Conservation (phyloP, 2,113 vertebrate species). For the Dendrocopos noguchii region DNA sequence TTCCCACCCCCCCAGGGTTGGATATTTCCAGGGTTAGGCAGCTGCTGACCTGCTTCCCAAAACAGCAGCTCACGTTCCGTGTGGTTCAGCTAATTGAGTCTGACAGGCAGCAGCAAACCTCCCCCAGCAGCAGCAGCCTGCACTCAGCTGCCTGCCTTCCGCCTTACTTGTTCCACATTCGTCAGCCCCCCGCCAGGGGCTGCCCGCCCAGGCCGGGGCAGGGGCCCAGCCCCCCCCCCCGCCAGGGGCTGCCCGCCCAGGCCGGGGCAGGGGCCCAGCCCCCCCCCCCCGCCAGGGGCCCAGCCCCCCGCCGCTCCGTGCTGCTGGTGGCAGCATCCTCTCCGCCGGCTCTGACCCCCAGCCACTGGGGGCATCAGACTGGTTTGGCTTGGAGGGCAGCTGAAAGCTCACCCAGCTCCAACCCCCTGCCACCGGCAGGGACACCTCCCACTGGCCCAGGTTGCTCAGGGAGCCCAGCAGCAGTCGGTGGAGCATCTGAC, state of each 20-base stretch:
- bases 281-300: slow-evolving; percentile 37
- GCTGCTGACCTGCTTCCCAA: slow-evolving; percentile 69
- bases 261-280: too few species aligned
- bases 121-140: background rate
- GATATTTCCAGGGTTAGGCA: slow-evolving; percentile 62
- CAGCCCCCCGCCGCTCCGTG: background rate
- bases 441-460: too few species aligned
- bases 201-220: background rate
- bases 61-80: slow-evolving; percentile 29
- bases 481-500: background rate
- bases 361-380: rapidly evolving
- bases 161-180: slow-evolving; percentile 35
- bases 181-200: slow-evolving; percentile 38
- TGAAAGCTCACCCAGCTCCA: too few species aligned
- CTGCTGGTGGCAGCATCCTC: slow-evolving; percentile 24
- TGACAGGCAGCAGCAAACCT: slow-evolving; percentile 21
- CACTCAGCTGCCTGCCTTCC: slow-evolving; percentile 50
- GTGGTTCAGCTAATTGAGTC: slow-evolving; percentile 40
- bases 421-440: too few species aligned
- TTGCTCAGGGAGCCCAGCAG: background rate
- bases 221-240: background rate
- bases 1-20: background rate
- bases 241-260: too few species aligned
- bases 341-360: background rate
- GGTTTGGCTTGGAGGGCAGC: too few species aligned